These are phyloP conservation scores for Rhorus exstirpatorius DNA, from an alignment of 2,888 invertebrate species.

Conservation along the genomic window DNA sequence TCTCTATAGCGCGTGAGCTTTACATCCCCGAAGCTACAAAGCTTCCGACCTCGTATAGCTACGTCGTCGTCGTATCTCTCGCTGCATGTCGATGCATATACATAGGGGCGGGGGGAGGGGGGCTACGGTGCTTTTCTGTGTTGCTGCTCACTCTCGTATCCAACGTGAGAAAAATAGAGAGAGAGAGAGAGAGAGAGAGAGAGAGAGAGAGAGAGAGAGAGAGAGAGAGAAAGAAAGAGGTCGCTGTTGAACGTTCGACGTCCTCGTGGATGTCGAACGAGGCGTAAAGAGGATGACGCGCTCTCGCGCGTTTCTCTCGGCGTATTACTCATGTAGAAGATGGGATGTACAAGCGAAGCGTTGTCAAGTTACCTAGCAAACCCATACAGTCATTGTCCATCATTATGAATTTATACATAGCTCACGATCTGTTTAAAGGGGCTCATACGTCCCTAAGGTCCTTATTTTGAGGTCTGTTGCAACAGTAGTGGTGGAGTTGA, in stretches of 20 bases:
- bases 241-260: conserved; percentile 39
- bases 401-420: not conserved
- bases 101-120: not conserved
- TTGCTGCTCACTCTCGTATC: conserved; percentile 29
- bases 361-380: conserved; percentile 5
- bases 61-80: conserved; percentile 37
- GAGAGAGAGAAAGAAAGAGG: conserved; percentile 12
- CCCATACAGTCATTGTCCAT: conserved; percentile 16
- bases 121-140: conserved; percentile 20
- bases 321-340: conserved; percentile 52
- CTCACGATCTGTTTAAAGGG: too few species aligned
- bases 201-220: conserved; percentile 28
- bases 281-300: conserved; percentile 61
- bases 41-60: conserved; percentile 32
- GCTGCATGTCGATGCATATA: conserved; percentile 48
- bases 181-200: conserved; percentile 18
- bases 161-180: conserved; percentile 14
- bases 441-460: too few species aligned
- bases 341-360: conserved; percentile 33
- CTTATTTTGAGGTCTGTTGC: too few species aligned
- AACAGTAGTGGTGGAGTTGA: too few species aligned
- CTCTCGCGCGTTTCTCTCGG: conserved; percentile 43
- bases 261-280: conserved; percentile 61
- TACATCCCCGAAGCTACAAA: conserved; percentile 55
- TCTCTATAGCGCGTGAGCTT: conserved; percentile 42